Evolutionary conservation across 1,140 invertebrate species (phyloP).

Genomic region (Scaptomyza pallida): DNA sequence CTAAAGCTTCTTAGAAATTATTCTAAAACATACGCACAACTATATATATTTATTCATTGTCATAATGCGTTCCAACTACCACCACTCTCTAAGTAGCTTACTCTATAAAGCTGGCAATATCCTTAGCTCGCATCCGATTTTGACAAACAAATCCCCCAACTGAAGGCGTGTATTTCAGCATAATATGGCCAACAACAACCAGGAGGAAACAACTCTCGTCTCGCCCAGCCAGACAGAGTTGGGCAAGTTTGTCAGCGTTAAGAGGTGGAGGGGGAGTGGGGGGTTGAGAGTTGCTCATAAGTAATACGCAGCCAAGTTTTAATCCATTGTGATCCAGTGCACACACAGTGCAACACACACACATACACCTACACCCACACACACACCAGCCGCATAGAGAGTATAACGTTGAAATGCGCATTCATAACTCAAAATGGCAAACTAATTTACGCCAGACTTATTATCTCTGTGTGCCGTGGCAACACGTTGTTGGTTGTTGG

Average conservation of each 20-base stretch:
- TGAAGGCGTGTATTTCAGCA: constrained; percentile 23
- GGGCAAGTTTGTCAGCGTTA: constrained; percentile 28
- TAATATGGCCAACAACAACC: not conserved
- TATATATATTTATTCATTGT: not conserved
- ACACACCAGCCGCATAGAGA: not conserved
- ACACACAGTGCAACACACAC: constrained; percentile 15
- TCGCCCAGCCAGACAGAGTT: not conserved
- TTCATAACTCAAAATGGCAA: constrained; percentile 83
- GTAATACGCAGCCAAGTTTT: constrained; percentile 51
- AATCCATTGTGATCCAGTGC: constrained; percentile 63
- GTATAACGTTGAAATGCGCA: constrained; percentile 66
- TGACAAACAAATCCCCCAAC: constrained; percentile 14
- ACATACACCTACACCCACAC: constrained; percentile 1
- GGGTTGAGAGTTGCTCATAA: constrained; percentile 22
- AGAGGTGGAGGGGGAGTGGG: constrained; percentile 1
- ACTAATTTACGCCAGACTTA: constrained; percentile 82
- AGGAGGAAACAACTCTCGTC: not conserved
- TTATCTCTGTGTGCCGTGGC: constrained; percentile 69
- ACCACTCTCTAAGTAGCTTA: constrained; percentile 28
- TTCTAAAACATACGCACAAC: not conserved
- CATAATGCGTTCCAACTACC: not conserved
- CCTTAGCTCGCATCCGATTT: constrained; percentile 1
- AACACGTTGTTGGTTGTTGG: constrained; percentile 58
- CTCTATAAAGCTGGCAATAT: constrained; percentile 7
- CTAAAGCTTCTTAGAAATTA: not conserved